Percentiles rank a stretch among this genome's conserved stretches.
Evolutionary conservation across 2,113 vertebrate genomes (phyloP).

Genomic region (Sorex araneus): DNA sequence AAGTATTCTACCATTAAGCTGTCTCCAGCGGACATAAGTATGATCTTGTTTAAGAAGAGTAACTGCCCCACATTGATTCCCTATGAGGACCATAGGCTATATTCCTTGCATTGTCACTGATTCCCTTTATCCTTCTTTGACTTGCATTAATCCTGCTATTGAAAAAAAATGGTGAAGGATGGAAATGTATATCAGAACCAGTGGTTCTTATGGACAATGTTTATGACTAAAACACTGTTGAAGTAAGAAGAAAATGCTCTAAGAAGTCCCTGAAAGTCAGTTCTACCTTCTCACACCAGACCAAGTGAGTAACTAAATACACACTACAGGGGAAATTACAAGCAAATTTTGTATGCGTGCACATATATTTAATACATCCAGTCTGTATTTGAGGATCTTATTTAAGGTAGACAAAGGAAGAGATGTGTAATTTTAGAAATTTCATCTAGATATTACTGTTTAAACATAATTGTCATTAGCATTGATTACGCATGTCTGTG

Average conservation of each 20-base stretch:
- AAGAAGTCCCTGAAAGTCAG: background rate
- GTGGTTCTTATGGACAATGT: background rate
- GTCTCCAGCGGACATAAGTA: background rate
- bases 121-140: background rate
- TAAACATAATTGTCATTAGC: no score
- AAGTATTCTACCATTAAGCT: no score
- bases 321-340: background rate
- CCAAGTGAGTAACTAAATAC: background rate
- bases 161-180: background rate
- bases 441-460: background rate
- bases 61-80: no score
- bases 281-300: background rate
- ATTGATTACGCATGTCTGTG: background rate
- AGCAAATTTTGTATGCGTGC: background rate
- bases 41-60: background rate
- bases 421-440: background rate
- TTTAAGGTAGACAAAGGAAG: background rate
- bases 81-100: no score
- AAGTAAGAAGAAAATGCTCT: background rate
- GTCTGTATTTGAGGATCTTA: background rate
- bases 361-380: no score
- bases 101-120: no score
- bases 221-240: background rate
- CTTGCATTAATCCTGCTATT: no score
- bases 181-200: background rate